Evolutionary conservation across 2,888 invertebrate species (phyloP), one percentile per base, ranked within the genome.

Genomic region (Pinctada fucata): DNA sequence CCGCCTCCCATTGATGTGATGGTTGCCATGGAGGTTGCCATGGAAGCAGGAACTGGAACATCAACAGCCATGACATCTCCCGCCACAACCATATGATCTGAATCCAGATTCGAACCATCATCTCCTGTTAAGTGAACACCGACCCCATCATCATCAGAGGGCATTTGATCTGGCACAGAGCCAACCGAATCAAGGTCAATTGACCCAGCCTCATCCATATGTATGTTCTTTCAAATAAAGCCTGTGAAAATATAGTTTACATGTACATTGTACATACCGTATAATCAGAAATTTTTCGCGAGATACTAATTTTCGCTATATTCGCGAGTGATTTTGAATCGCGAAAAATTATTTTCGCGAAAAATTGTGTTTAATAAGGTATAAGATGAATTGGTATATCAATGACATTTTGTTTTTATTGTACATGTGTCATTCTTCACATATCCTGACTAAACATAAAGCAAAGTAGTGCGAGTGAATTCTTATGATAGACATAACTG

Each of bases 161-260:
- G 73, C 8, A 78, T 69, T 64, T 78, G 73, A 16, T 69, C 78
- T 10, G 78, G 78, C 6, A 78, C 78, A 0, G 68, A 63, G 13
- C 68, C 78, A 45, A 78, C 78, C 68, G 73, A 68, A 13, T 72
- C 50, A 31, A 78, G 65, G 50, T 66, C 66, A 50, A 74, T 65
- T 31, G 64, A 16, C 16, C 72, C 50, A 51, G 63, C 66, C 48
- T 58, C 51, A 66, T 74, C 74, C 74, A 74, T 74, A 66, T 6
- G 58, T 31, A 58, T 10, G 58, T 58, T 58, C 6, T 13, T 13
- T 58, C 6, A 58, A 10, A 58, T 58, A 58, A 58, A 58, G 58
- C 6, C 58, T 13, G 13, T 10, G 13, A 58, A 13, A 58, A 31
- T 31, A 31, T 31, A 31, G 31, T 31, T 31, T 31, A 31, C 31